phyloP scores from a whole-genome alignment of 2,888 invertebrate genomes.

The Acheta domesticus region DNA sequence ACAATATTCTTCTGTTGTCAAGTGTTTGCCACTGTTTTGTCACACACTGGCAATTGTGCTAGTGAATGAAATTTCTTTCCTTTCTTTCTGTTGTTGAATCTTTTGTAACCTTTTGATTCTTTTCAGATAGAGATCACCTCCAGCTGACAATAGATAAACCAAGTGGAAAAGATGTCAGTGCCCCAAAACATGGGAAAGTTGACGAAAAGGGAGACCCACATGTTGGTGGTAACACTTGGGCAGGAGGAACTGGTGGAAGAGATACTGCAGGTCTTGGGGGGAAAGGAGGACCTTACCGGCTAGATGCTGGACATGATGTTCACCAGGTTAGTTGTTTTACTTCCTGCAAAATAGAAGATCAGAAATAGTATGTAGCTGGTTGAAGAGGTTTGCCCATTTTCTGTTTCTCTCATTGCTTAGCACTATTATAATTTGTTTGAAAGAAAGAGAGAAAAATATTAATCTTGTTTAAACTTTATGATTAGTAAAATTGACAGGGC shows the following conservation, averaged over 20 bases:
- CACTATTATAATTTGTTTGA: no score
- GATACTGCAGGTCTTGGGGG: conserved; percentile 96
- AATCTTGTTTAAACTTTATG: no score
- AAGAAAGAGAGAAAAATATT: no score
- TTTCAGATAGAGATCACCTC: conserved; percentile 53
- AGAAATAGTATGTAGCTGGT: background rate
- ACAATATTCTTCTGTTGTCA: no score
- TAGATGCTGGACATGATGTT: conserved; percentile 91
- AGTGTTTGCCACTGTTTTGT: no score
- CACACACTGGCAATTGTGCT: no score
- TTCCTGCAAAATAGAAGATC: background rate
- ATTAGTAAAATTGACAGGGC: no score
- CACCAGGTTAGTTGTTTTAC: conserved; percentile 62
- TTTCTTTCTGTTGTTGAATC: background rate
- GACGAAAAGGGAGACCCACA: conserved; percentile 89
- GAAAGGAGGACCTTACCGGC: conserved; percentile 90
- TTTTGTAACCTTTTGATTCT: background rate
- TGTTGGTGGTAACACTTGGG: conserved; percentile 96
- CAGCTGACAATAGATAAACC: conserved; percentile 73
- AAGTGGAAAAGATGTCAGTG: conserved; percentile 62
- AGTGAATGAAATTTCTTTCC: no score
- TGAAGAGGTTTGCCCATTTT: background rate
- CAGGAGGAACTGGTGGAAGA: conserved; percentile 86
- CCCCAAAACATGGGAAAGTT: conserved; percentile 89
- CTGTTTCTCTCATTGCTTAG: background rate